Evolutionary conservation across 1,140 invertebrate genomes (phyloP), one percentile per base, ranked within the genome.

Genomic region (Anadara kagoshimensis): DNA sequence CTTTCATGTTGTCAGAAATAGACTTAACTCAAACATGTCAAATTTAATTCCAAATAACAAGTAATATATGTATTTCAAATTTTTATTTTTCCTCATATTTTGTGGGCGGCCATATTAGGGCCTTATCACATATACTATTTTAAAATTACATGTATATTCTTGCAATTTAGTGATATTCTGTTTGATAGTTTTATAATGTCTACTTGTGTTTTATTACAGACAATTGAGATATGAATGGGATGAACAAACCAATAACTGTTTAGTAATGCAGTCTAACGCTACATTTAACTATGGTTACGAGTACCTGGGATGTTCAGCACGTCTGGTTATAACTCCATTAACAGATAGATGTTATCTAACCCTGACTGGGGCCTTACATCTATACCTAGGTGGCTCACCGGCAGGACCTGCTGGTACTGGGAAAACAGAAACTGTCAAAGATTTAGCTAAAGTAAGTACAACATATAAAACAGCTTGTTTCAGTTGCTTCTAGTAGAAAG

Each of bases 361-460:
- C 12, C 73, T 89, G 65, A 87, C 85, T 4, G 95, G 94, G 12
- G 95, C 95, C 12, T 90, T 95, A 16, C 94, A 95, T 84, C 89
- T 96, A 69, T 93, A 96, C 88, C 88, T 96, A 67, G 94, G 92
- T 88, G 87, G 86, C 0, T 87, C 87, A 24, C 86, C 87, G 16
- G 86, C 86, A 5, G 88, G 88, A 16, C 88, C 88, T 61, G 87
- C 88, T 65, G 88, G 88, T 22, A 89, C 88, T 20, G 88, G 88
- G 3, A 89, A 89, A 78, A 89, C 88, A 29, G 88, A 90, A 74
- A 90, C 88, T 41, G 86, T 89, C 36, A 97, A 97, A 90, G 95
- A 97, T 90, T 90, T 97, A 72, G 94, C 95, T 2, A 97, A 96
- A 90, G 87, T 89, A 49, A 63, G 69, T 66, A n/a, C 16, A 41